Evolutionary conservation across 1,140 invertebrate genomes (phyloP).

Genomic region (Rhagoletis zephyria): DNA sequence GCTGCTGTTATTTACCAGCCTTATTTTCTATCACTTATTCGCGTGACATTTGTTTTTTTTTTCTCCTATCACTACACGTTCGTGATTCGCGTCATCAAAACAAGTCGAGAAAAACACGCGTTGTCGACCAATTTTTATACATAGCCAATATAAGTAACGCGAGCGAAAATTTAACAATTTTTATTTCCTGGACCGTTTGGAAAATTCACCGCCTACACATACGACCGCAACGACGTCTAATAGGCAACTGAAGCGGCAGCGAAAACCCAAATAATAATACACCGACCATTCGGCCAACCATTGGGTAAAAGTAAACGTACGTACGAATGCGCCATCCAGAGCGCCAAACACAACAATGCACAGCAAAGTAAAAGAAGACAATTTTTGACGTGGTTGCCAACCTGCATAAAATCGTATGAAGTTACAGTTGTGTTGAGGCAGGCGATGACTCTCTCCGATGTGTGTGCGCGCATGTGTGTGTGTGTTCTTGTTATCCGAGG

Average conservation of each 20-base stretch:
- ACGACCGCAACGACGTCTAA: constrained; percentile 30
- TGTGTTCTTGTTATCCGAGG: background rate
- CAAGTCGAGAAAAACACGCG: background rate
- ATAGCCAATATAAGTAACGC: background rate
- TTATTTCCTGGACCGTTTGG: background rate
- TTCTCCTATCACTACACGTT: background rate
- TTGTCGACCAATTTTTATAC: background rate
- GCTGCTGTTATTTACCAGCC: too few species aligned
- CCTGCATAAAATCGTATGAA: background rate
- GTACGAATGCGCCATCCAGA: constrained; percentile 35
- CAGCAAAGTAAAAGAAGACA: background rate
- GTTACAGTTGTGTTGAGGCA: background rate
- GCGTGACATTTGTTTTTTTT: background rate
- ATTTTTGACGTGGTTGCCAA: constrained; percentile 11
- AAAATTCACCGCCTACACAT: constrained; percentile 2
- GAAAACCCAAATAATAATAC: constrained; percentile 27
- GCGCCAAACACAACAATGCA: constrained; percentile 38
- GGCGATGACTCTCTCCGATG: background rate
- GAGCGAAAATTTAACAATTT: constrained; percentile 5
- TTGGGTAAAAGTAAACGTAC: background rate
- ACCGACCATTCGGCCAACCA: background rate
- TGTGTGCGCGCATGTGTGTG: background rate
- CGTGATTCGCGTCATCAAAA: background rate
- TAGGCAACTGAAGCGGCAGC: constrained; percentile 37
- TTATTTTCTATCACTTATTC: background rate